Base-by-base conservation (phyloP, 2,113 vertebrate genomes). In the Spizaetus ornatus region DNA sequence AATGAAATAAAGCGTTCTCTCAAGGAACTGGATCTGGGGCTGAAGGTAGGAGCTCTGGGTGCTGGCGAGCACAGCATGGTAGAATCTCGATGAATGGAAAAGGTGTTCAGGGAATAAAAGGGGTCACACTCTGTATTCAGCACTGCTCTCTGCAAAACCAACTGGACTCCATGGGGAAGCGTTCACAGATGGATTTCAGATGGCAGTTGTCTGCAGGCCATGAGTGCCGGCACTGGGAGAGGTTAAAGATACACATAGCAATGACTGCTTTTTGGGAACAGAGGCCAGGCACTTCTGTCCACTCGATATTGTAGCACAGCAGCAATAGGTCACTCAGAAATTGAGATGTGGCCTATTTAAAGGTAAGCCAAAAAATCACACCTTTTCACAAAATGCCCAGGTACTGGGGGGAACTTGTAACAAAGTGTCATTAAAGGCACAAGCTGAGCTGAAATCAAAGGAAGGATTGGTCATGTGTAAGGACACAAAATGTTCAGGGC, bases 1-100 rank as follows among this genome's bases (percentile, higher is more conserved):
- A 91, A 95, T 19, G 99, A 99, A 88, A 98, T 99, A 21, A 98
- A 96, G 94, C 95, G 94, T 80, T 99, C 99, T 0, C 98, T 99
- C 7, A 80, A 71, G 8, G 99, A 99, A 83, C 98, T 99, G 79
- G 98, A 95, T 73, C 98, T 99, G 19, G 99, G 99, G 32, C 97
- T 99, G 59, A 99, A 99, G 99, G 99, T 99, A 77, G 91, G 96
- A 45, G n/a, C 40, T 63, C 38, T 32, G 63, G 5, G 4, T 34
- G 47, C 43, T 71, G 38, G 26, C 1, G 3, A 21, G 9, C 50
- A 27, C 26, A 34, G 17, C 1, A 0, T 40, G 6, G 11, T 47
- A 11, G 36, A 43, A 23, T 13, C 52, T 43, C 45, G 27, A 27
- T 32, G 10, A 31, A 32, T 15, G 45, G 78, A 50, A 40, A 36